phyloP scores from a whole-genome alignment of 1,140 invertebrate genomes.

The Brachionus manjavacas region DNA sequence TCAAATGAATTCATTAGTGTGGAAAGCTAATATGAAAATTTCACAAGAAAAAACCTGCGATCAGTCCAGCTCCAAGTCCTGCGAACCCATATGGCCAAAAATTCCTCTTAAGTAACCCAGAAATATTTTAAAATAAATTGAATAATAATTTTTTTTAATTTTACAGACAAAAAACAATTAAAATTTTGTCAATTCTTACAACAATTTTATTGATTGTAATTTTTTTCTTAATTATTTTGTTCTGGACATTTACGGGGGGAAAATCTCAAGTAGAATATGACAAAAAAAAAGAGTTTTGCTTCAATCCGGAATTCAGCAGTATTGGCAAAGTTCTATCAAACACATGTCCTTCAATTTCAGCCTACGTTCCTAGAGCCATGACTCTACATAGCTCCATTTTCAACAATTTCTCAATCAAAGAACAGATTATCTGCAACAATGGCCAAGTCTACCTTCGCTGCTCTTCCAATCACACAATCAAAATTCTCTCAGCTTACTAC shows the following conservation, averaged over 20 bases:
- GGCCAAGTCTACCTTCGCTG: background rate
- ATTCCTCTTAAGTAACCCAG: background rate
- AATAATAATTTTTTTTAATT: background rate
- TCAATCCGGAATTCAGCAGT: background rate
- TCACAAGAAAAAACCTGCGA: background rate
- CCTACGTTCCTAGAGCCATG: background rate
- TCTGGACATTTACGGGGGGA: background rate
- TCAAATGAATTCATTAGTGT: background rate
- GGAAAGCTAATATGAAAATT: background rate
- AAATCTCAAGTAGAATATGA: background rate
- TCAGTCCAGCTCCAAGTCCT: background rate
- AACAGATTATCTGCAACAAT: slow-evolving; percentile 28
- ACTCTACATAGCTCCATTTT: background rate
- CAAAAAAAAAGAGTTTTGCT: background rate
- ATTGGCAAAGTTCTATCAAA: background rate
- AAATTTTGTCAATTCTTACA: background rate
- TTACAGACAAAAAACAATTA: background rate
- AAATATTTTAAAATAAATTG: background rate
- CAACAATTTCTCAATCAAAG: background rate
- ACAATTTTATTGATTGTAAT: background rate
- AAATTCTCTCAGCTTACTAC: slow-evolving; percentile 24
- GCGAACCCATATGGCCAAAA: background rate
- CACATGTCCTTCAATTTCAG: background rate
- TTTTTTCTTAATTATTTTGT: background rate
- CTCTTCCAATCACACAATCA: background rate